Evolutionary conservation across 2,797 vertebrate genomes (phyloP).

Genomic region (Neomorphus geoffroyi): DNA sequence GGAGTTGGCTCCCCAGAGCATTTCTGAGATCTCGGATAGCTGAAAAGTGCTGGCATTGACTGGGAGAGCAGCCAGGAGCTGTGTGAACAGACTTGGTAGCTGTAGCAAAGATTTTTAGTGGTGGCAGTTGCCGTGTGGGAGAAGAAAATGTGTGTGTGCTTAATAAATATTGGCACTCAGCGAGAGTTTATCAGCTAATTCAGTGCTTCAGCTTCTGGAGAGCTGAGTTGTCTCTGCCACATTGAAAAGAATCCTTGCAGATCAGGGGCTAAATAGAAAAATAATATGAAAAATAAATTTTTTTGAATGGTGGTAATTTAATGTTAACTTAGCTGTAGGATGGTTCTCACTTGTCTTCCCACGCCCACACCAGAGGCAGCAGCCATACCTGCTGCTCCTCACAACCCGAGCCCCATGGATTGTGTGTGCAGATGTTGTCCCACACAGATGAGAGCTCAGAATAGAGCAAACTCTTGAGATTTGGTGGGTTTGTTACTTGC

Average conservation of each 20-base stretch:
- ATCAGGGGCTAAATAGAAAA: not conserved
- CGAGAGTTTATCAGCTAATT: conserved; percentile 15
- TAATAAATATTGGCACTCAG: conserved; percentile 1
- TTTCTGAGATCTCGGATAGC: not conserved
- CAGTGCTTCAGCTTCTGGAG: not conserved
- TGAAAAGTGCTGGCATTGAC: conserved; percentile 13
- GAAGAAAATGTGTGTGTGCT: not conserved
- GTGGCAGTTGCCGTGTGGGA: conserved; percentile 25
- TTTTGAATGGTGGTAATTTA: not conserved
- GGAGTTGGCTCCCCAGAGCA: not conserved
- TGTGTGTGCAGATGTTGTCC: not conserved
- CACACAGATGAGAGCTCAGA: not conserved
- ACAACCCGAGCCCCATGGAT: rapidly evolving
- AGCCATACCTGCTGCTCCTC: not conserved
- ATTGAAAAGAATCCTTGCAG: not conserved
- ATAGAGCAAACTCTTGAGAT: not conserved
- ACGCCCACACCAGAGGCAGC: not conserved
- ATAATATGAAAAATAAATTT: not conserved
- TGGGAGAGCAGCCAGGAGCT: conserved; percentile 39
- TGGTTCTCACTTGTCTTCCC: not conserved
- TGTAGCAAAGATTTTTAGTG: not conserved
- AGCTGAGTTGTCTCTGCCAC: conserved; percentile 7
- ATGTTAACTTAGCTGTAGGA: not conserved
- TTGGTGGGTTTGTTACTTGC: not conserved
- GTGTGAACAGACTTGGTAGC: not conserved